Evolutionary conservation across 1,140 invertebrate genomes (phyloP).

Genomic region (Venustaconcha ellipsiformis): DNA sequence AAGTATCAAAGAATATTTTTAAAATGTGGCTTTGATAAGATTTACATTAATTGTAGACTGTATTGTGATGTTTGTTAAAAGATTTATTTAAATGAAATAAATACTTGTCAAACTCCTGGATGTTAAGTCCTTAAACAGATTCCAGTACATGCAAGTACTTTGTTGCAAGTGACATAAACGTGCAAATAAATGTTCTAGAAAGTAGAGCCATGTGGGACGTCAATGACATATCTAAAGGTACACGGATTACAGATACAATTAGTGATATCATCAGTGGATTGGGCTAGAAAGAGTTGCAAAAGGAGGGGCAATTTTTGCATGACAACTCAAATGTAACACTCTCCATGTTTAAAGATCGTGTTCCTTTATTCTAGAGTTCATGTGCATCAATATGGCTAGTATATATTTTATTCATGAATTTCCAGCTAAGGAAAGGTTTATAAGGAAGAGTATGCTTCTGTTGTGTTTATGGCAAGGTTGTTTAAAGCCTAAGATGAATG

Average conservation of each 20-base stretch:
- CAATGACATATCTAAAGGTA: background rate
- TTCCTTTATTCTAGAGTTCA: constrained; percentile 18
- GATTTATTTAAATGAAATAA: background rate
- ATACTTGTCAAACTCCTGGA: constrained; percentile 20
- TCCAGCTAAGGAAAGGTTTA: constrained; percentile 14
- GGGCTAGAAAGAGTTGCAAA: background rate
- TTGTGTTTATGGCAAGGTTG: constrained; percentile 27
- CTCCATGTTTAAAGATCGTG: constrained; percentile 23
- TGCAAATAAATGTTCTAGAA: constrained; percentile 26
- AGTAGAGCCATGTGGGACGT: constrained; percentile 12
- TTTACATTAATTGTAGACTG: constrained; percentile 10
- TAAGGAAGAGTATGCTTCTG: constrained; percentile 24
- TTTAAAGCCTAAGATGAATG: constrained; percentile 22
- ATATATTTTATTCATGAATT: constrained; percentile 24
- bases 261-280: constrained; percentile 15
- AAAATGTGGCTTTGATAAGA: constrained; percentile 16
- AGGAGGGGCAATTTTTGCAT: constrained; percentile 2
- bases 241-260: background rate
- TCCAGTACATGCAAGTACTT: constrained; percentile 18
- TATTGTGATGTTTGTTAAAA: constrained; percentile 18
- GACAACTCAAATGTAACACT: constrained; percentile 3
- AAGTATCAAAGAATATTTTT: constrained; percentile 6
- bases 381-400: constrained; percentile 27
- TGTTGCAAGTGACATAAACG: constrained; percentile 24
- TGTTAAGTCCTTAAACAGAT: constrained; percentile 15